Conservation (phyloP, 2,113 vertebrate genomes). For the Nerophis ophidion region DNA sequence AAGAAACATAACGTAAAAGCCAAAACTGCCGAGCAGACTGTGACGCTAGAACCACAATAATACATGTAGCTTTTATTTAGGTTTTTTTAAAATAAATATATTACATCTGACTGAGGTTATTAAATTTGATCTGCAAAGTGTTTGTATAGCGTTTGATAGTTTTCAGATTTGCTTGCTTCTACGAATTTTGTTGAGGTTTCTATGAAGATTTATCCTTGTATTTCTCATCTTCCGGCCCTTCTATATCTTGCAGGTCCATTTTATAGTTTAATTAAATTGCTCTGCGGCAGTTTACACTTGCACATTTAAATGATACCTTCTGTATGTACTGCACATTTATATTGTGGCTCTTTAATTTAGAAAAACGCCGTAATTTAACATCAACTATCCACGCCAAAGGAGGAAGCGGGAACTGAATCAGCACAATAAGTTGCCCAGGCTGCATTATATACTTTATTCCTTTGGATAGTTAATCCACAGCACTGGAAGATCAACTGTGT, state of each 20-base stretch:
- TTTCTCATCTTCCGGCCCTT: background rate
- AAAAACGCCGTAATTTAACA: constrained; percentile 33
- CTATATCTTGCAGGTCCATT: background rate
- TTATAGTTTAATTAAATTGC: background rate
- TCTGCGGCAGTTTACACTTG: background rate
- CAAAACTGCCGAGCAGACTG: no score
- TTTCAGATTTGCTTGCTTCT: background rate
- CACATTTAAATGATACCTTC: background rate
- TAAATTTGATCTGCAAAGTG: background rate
- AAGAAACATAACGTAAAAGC: no score
- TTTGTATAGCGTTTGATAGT: background rate
- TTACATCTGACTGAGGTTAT: background rate
- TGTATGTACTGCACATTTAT: constrained; percentile 3
- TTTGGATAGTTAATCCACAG: constrained; percentile 48
- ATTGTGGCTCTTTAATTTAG: constrained; percentile 31
- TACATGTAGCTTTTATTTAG: no score
- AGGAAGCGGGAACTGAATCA: constrained; percentile 35
- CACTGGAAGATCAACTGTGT: constrained; percentile 20
- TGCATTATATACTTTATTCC: constrained; percentile 42
- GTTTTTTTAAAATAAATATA: no score
- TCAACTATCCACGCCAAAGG: constrained; percentile 17
- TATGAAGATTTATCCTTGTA: background rate
- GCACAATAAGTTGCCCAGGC: constrained; percentile 18
- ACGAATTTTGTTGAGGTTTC: background rate
- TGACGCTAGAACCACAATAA: no score